Percentiles rank a stretch among this genome's conserved stretches.
Conservation (phyloP, 2,888 invertebrate species). For the Hydrotaea cyrtoneurina region DNA sequence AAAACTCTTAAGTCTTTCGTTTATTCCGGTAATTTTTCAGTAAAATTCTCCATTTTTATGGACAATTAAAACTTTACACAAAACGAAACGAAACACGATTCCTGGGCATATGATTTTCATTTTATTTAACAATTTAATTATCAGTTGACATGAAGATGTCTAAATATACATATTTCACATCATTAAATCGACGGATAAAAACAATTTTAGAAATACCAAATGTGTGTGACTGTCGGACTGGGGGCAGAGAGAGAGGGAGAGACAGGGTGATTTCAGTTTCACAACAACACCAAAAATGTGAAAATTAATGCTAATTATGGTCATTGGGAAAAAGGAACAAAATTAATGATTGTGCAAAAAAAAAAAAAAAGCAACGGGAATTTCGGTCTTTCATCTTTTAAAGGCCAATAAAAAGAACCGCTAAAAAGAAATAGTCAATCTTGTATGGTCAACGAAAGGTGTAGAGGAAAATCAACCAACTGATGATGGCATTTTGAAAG, state of each 20-base stretch:
- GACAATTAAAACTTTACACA: conserved; percentile 31
- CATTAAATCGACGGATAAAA: conserved; percentile 28
- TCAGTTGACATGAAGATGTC: conserved; percentile 30
- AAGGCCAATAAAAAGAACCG: not conserved
- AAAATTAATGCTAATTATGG: conserved; percentile 27
- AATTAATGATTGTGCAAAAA: conserved; percentile 28
- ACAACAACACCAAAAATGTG: not conserved
- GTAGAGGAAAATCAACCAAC: conserved; percentile 6
- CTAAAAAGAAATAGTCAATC: not conserved
- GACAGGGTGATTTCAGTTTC: not conserved
- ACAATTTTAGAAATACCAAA: not conserved
- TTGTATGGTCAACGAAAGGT: not conserved
- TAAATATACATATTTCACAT: conserved; percentile 25
- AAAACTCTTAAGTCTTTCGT: conserved; percentile 51
- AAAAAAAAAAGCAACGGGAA: conserved; percentile 24
- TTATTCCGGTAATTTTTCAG: conserved; percentile 29
- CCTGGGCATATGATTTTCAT: not conserved
- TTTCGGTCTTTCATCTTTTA: not conserved
- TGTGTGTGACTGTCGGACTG: too few relatives aligned
- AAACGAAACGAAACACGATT: not conserved
- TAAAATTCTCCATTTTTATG: conserved; percentile 35
- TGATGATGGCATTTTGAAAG: not conserved
- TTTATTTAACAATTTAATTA: conserved; percentile 20
- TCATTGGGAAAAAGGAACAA: not conserved
- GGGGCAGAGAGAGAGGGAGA: not conserved